Evolutionary conservation across 2,888 invertebrate species (phyloP).

Genomic region (Drosophila birchii): DNA sequence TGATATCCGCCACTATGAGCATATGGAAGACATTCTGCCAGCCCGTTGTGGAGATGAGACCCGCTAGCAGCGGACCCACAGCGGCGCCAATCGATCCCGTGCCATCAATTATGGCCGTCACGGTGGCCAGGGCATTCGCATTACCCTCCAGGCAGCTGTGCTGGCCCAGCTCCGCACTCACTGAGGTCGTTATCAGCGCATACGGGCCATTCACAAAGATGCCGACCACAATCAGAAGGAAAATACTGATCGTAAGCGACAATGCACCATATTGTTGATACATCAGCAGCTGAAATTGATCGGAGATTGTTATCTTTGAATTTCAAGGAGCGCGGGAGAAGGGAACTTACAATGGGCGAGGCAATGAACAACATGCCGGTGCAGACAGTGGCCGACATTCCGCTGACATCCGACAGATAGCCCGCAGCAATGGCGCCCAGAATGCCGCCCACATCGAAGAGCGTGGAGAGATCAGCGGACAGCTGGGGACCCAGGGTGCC

Average conservation of each 20-base stretch:
- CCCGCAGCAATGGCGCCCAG: slow-evolving; percentile 95
- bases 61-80: slow-evolving; percentile 95
- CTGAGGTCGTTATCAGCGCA: slow-evolving; percentile 97
- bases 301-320: not conserved
- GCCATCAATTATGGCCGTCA: slow-evolving; percentile 99
- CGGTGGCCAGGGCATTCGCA: slow-evolving; percentile 95
- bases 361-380: slow-evolving; percentile 91
- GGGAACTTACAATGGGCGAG: slow-evolving; percentile 90
- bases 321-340: too few species aligned
- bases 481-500: slow-evolving; percentile 88
- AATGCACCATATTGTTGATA: slow-evolving; percentile 91
- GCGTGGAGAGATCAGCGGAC: slow-evolving; percentile 91
- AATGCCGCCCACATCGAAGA: slow-evolving; percentile 96
- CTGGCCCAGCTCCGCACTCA: slow-evolving; percentile 96
- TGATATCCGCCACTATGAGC: slow-evolving; percentile 92
- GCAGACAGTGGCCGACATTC: slow-evolving; percentile 95
- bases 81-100: slow-evolving; percentile 94
- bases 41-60: slow-evolving; percentile 89
- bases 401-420: slow-evolving; percentile 91
- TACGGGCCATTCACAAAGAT: slow-evolving; percentile 97
- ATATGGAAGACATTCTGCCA: slow-evolving; percentile 96
- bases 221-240: slow-evolving; percentile 90
- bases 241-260: slow-evolving; percentile 87
- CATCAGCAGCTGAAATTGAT: slow-evolving; percentile 88
- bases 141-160: slow-evolving; percentile 94